These are phyloP conservation scores for Cirrhinus molitorella DNA, from an alignment of 2,797 vertebrate species.

Conservation along the genomic window DNA sequence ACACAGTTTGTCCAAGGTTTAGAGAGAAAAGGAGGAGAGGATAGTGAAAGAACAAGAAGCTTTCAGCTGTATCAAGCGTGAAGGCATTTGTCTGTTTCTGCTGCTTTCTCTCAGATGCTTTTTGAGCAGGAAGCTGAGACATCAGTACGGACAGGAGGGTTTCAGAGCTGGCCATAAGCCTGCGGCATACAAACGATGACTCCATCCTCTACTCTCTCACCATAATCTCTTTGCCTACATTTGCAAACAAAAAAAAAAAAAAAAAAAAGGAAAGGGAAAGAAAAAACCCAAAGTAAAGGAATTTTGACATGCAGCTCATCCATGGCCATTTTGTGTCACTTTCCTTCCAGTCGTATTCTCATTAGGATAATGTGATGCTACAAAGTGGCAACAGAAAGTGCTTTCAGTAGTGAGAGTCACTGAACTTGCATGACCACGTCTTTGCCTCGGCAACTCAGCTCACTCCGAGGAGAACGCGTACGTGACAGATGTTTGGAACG, in stretches of 20 bases:
- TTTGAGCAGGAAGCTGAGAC: slow-evolving; percentile 73
- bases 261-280: slow-evolving; percentile 38
- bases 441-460: slow-evolving; percentile 76
- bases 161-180: slow-evolving; percentile 81
- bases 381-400: slow-evolving; percentile 78
- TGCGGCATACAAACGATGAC: slow-evolving; percentile 68
- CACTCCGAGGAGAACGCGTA: slow-evolving; percentile 67
- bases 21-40: slow-evolving; percentile 2
- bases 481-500: slow-evolving; percentile 83
- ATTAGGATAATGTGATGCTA: slow-evolving; percentile 87
- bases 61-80: slow-evolving; percentile 52
- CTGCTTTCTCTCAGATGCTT: slow-evolving; percentile 63
- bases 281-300: slow-evolving; percentile 64
- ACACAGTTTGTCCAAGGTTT: slow-evolving; percentile 9
- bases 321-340: slow-evolving; percentile 84
- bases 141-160: slow-evolving; percentile 79
- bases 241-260: slow-evolving; percentile 62
- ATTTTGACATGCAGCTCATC: slow-evolving; percentile 86
- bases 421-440: slow-evolving; percentile 74
- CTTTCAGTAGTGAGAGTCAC: slow-evolving; percentile 65
- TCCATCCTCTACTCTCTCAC: slow-evolving; percentile 71
- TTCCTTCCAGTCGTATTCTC: slow-evolving; percentile 89
- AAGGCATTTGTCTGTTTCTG: slow-evolving; percentile 68
- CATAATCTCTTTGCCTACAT: slow-evolving; percentile 55
- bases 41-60: slow-evolving; percentile 33